Evolutionary conservation across 2,797 vertebrate species (phyloP), one percentile per base, ranked within the genome.

Genomic region (Acipenser ruthenus): DNA sequence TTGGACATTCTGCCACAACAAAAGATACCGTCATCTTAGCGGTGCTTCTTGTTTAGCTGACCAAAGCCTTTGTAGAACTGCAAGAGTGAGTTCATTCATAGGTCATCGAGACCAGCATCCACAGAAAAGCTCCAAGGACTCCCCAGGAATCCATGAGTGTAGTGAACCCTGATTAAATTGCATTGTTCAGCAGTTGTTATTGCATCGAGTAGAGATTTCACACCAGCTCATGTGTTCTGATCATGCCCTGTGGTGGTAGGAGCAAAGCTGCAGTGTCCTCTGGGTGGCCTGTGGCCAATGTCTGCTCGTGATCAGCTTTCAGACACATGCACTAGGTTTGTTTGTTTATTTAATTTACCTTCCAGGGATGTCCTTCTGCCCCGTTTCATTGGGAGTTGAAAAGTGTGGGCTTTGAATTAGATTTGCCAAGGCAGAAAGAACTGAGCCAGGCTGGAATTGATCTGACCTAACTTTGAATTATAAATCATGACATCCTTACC

Each of bases 221-320:
- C 67, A 68, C 74, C 73, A 70, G 68, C 72, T 77, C 68, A 70
- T 71, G 69, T 77, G 79, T 68, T 75, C 53, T 63, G 64, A 65
- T 76, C 65, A 71, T 52, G 62, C 68, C 70, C 75, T 81, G 71
- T 72, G 48, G 72, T 67, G 67, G 64, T 66, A 84, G 79, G 78
- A 75, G 76, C 69, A 75, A 71, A 70, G 68, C 76, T 49, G 58
- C 64, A 64, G 64, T 64, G 59, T 48, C 58, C 15, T 11, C 66
- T 74, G 72, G 73, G 77, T 64, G 63, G 53, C 68, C 69, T 77
- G 72, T 63, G 73, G 64, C 12, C 55, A 8, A 11, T 65, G 56
- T 13, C 71, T 37, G 68, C 47, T 68, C 76, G 70, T 77, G 76
- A 81, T 78, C 15, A 6, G 63, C 53, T 69, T 65, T 66, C 68